Base-by-base conservation (phyloP, 2,888 invertebrate species). In the Lordiphosa fenestrarum region DNA sequence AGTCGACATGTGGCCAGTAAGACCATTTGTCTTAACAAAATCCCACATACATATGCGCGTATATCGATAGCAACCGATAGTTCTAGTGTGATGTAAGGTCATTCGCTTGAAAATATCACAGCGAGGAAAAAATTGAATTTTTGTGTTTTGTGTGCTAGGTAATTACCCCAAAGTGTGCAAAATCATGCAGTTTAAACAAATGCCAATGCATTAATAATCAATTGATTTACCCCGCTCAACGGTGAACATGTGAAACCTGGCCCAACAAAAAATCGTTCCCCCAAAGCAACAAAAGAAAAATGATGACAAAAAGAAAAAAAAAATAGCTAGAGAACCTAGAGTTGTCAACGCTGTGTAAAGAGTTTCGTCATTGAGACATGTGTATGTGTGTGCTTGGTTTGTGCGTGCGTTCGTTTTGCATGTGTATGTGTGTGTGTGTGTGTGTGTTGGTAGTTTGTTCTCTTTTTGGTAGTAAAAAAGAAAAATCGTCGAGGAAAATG, bases 71-170 rank as follows among this genome's bases (percentile, higher is more conserved):
- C 25, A 25, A 25, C 25, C 25, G 25, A 25, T 25, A 33, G 44
- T 44, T 44, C 44, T 44, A 25, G 83, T 82, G 78, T 80, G 81
- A 83, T 81, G 84, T 81, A 81, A 82, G 82, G 82, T 83, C 84
- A 82, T 78, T 83, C 82, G 81, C 78, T 81, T 84, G 83, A 81
- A 84, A 84, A 84, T 81, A 84, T 84, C 30, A 30, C 84, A 84
- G 85, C 81, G 84, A 82, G 76, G 78, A 84, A 84, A 86, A 86
- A 80, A 83, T 83, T 80, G 80, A 87, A 87, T 76, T 86, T 87
- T 84, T 87, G 85, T 87, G 87, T 87, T 87, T 87, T 86, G 86
- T 86, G 87, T 85, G 83, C 83, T 87, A 87, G 87, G 87, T 87
- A 87, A 87, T 84, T 74, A 84, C 66, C 60, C 41, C 54, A 71